phyloP scores from a whole-genome alignment of 2,113 vertebrate species.

The Halichoeres trimaculatus region DNA sequence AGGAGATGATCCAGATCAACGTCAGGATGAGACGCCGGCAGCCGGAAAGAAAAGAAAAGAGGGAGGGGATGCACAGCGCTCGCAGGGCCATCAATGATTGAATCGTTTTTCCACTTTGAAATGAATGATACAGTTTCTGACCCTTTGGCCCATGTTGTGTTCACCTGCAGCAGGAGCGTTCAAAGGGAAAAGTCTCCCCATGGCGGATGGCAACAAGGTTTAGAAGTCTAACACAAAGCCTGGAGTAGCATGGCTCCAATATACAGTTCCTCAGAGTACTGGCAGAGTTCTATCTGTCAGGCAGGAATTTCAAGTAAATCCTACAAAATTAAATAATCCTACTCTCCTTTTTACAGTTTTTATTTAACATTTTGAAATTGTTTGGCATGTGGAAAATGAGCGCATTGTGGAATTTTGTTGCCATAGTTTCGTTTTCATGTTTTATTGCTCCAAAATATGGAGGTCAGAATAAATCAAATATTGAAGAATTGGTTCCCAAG shows the following conservation, averaged over 20 bases:
- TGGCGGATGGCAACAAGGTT: background rate
- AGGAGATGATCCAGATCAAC: background rate
- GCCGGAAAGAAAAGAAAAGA: background rate
- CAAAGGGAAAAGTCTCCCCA: background rate
- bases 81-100: slow-evolving; percentile 6
- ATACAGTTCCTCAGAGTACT: background rate
- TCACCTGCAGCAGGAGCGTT: slow-evolving; percentile 5
- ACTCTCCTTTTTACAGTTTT: no score
- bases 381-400: no score
- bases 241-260: background rate
- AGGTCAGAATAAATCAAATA: no score
- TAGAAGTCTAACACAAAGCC: background rate
- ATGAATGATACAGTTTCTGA: slow-evolving; percentile 4
- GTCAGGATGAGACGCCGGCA: background rate
- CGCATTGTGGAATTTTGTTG: no score
- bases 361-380: no score
- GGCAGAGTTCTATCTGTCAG: background rate
- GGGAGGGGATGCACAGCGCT: background rate
- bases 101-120: slow-evolving; percentile 3
- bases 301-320: background rate
- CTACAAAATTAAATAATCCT: background rate
- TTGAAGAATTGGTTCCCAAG: no score
- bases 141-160: background rate
- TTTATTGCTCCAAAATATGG: no score
- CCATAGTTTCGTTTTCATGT: no score